These are phyloP conservation scores for Aethina tumida DNA, from an alignment of 1,140 invertebrate species.

Conservation along the genomic window DNA sequence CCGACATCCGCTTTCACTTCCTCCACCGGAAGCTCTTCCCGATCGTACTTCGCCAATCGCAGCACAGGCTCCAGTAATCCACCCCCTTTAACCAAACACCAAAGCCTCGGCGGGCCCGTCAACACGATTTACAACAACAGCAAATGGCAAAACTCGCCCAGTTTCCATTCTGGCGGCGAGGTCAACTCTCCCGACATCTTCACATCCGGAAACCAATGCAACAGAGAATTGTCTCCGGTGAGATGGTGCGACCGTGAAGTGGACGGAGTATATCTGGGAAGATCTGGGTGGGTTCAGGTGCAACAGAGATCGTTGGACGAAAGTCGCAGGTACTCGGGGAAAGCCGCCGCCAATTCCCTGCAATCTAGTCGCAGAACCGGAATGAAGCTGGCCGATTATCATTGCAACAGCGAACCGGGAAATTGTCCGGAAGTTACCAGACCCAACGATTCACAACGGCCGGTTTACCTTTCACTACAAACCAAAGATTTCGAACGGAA, in stretches of 20 bases:
- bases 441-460: conserved; percentile 21
- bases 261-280: conserved; percentile 46
- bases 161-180: conserved; percentile 33
- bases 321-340: conserved; percentile 37
- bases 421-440: conserved; percentile 25
- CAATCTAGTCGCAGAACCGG: conserved; percentile 34
- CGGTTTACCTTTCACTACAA: conserved; percentile 24
- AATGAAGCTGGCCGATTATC: conserved; percentile 46
- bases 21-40: conserved; percentile 19
- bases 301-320: conserved; percentile 48
- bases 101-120: conserved; percentile 28
- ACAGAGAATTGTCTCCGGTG: conserved; percentile 47
- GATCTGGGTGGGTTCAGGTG: conserved; percentile 50
- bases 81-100: conserved; percentile 31
- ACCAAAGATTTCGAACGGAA: conserved; percentile 32
- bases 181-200: conserved; percentile 39
- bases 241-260: conserved; percentile 50
- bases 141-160: conserved; percentile 21
- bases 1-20: conserved; percentile 20
- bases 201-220: conserved; percentile 32
- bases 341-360: conserved; percentile 31
- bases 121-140: conserved; percentile 17
- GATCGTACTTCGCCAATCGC: conserved; percentile 19
- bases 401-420: conserved; percentile 45
- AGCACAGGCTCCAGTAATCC: conserved; percentile 21